Evolutionary conservation across 1,140 invertebrate species (phyloP).

Genomic region (Ganaspis sp.): DNA sequence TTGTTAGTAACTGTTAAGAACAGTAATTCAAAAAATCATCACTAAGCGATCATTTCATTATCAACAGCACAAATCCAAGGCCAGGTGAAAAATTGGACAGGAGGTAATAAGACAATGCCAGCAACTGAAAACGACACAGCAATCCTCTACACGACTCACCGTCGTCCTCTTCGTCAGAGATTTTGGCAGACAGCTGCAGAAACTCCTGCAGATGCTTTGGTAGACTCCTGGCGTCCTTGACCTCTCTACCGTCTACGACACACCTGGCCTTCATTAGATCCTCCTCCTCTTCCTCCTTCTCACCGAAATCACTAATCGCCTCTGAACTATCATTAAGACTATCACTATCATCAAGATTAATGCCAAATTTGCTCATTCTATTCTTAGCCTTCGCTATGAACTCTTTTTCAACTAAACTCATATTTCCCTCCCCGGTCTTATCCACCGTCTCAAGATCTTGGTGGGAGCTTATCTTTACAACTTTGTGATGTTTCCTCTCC

Average conservation of each 20-base stretch:
- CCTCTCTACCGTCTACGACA: constrained; percentile 79
- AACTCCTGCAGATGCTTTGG: constrained; percentile 86
- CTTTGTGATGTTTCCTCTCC: constrained; percentile 85
- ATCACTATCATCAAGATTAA: constrained; percentile 76
- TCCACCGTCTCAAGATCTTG: constrained; percentile 54
- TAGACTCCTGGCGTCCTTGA: constrained; percentile 79
- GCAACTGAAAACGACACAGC: constrained; percentile 73
- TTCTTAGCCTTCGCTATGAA: constrained; percentile 84
- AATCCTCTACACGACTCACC: constrained; percentile 75
- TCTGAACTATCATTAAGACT: constrained; percentile 62
- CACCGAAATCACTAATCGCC: constrained; percentile 65
- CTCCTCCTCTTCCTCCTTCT: constrained; percentile 47
- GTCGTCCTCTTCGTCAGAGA: constrained; percentile 74
- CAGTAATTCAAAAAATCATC: constrained; percentile 2
- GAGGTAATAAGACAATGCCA: constrained; percentile 44
- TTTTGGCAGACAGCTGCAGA: constrained; percentile 70
- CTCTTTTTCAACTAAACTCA: constrained; percentile 82
- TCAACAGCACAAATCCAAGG: constrained; percentile 28
- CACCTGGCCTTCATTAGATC: constrained; percentile 70
- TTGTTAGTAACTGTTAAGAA: constrained; percentile 26
- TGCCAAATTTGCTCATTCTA: constrained; percentile 79
- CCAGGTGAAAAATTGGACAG: constrained; percentile 42
- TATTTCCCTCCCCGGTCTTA: constrained; percentile 65
- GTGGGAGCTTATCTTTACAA: constrained; percentile 82
- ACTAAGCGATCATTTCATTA: neutral